Evolutionary conservation across 2,888 invertebrate genomes (phyloP), one percentile per base, ranked within the genome.

Genomic region (Eristalis intricaria): DNA sequence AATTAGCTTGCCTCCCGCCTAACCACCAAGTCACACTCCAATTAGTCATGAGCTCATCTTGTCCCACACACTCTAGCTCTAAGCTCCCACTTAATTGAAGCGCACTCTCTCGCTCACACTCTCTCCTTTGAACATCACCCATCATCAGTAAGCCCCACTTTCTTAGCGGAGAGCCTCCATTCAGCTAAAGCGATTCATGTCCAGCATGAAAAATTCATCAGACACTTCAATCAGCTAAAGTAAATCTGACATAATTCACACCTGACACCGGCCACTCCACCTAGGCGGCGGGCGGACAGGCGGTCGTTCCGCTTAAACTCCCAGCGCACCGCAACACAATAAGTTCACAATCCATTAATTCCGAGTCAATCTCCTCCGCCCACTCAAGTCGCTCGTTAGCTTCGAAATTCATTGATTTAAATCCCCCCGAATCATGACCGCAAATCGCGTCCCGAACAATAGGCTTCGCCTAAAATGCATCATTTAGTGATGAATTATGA

Each of bases 401-500:
- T 64, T 69, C 22, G 32, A 58, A 76, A 76, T 74, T 79, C 79
- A 84, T 84, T 84, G 84, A 79, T 70, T 84, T 75, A 79, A 86
- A 74, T 68, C 66, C 75, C 66, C 75, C 58, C 70, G 58, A 74
- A 61, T 75, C 74, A 82, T 75, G 86, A 82, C 43, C 63, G 73
- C 65, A 82, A 79, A 71, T 75, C 74, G 78, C 61, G 60, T 26
- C 61, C 43, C 70, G 66, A 75, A 83, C 78, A 83, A 82, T 83
- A 75, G 69, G 80, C 84, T 79, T 77, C 64, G 79, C 79, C 87
- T 69, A 73, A 84, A 87, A 87, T 87, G 76, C 87, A 87, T 84
- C 84, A 87, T 87, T 87, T 87, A 76, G 73, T 73, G 76, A 84
- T 87, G 87, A 87, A 83, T 87, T 87, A 84, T 87, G 87, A 84